Base-by-base conservation (phyloP, 2,888 invertebrate genomes). In the Troides helena region DNA sequence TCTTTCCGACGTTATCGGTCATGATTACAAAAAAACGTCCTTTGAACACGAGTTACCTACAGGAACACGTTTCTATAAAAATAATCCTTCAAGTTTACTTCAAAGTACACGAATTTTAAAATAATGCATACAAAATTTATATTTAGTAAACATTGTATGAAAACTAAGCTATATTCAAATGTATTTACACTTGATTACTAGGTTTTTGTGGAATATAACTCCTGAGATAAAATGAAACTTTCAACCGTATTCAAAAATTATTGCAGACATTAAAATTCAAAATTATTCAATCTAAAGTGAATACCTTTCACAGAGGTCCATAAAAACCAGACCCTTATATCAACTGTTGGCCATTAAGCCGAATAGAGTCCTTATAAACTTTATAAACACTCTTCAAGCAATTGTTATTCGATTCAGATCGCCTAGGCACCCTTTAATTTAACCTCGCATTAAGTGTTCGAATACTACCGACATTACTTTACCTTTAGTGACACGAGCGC, bases 401-500 rank as follows among this genome's bases (percentile, higher is more conserved):
- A 68, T 67, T 71, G 70, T 71, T 71, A 67, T 71, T 71, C 70
- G 70, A 71, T 71, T 71, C 67, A 71, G 67, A 71, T 68, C 64
- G 70, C 65, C 70, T 71, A 64, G 65, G 70, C 67, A 71, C 80
- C 80, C 84, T 85, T 85, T 82, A 83, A 86, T 87, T 85, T 84
- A 85, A 84, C 80, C 76, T 76, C 75, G 74, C 84, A 86, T 84
- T 85, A 85, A 85, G 83, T 81, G 82, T 82, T 80, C 77, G 76
- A 78, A 81, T 78, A 84, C 85, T 85, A 83, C 84, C 83, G 77
- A 85, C 89, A 89, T 89, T 88, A 89, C 82, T 90, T 87, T 87
- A 84, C 81, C 79, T 77, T 74, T 81, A 87, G 85, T 86, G 88
- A 89, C 89, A 86, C 82, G 84, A 80, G 80, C 84, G 78, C 86